A percentile compares a stretch with the other conserved stretches of the same genome.
phyloP scores from a whole-genome alignment of 2,113 vertebrate genomes.

The Bos indicus region DNA sequence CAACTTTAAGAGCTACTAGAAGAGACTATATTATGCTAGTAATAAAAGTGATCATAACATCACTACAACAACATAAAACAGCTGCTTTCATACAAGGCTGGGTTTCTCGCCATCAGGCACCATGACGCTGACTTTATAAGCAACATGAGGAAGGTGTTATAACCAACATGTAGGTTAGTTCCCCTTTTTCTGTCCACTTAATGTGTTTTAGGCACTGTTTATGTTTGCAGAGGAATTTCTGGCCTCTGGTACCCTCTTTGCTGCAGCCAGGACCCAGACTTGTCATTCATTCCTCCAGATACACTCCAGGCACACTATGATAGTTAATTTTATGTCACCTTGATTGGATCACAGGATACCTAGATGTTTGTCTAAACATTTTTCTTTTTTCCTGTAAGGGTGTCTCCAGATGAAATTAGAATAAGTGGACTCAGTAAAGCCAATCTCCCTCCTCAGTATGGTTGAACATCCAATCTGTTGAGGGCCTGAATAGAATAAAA shows the following conservation, averaged over 20 bases:
- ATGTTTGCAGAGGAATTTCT: background rate
- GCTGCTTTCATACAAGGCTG: background rate
- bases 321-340: background rate
- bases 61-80: slow-evolving; percentile 36
- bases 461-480: background rate
- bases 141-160: rapidly evolving
- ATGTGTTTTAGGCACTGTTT: background rate
- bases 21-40: slow-evolving; percentile 31
- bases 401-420: background rate
- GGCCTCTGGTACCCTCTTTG: background rate
- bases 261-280: background rate
- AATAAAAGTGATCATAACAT: slow-evolving; percentile 34
- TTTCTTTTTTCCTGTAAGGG: background rate
- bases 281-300: rapidly evolving
- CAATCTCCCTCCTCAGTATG: rapidly evolving
- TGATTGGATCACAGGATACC: background rate
- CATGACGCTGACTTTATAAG: background rate
- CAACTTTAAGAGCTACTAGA: slow-evolving; percentile 55
- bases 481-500: background rate
- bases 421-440: background rate
- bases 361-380: background rate
- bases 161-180: background rate
- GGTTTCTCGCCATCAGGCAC: rapidly evolving
- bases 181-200: background rate
- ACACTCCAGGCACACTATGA: rapidly evolving